These are phyloP conservation scores for Odontamblyopus lacepedii DNA, from an alignment of 2,797 vertebrate genomes.

Conservation along the genomic window DNA sequence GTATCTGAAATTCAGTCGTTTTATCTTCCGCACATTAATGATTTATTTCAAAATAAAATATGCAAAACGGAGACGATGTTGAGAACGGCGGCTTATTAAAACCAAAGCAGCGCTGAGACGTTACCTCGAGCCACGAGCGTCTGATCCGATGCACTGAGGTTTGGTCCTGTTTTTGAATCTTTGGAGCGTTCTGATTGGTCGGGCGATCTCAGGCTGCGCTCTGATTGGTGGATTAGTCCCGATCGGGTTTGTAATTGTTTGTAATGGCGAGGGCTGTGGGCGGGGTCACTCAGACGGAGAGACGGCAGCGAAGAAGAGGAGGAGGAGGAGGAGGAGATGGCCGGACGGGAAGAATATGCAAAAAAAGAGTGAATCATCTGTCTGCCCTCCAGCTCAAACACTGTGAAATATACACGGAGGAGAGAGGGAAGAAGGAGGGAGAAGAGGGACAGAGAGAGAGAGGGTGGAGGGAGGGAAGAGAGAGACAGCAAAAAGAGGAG, in stretches of 20 bases:
- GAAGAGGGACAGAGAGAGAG: constrained; percentile 5
- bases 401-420: constrained; percentile 38
- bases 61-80: constrained; percentile 70
- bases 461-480: constrained; percentile 18
- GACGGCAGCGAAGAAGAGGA: constrained; percentile 76
- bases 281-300: constrained; percentile 79
- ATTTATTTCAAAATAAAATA: constrained; percentile 84
- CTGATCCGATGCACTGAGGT: constrained; percentile 25
- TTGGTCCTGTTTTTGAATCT: constrained; percentile 48
- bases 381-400: constrained; percentile 68
- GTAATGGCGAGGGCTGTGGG: constrained; percentile 75
- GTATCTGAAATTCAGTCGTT: constrained; percentile 62
- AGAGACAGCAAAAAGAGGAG: too few species aligned
- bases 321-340: constrained; percentile 67
- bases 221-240: constrained; percentile 17
- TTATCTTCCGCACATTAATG: constrained; percentile 83
- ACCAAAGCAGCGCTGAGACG: constrained; percentile 85
- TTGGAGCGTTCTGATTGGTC: constrained; percentile 3
- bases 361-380: constrained; percentile 82
- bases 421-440: not conserved
- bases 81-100: constrained; percentile 81
- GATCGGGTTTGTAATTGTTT: constrained; percentile 65
- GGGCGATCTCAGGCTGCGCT: constrained; percentile 52
- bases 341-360: constrained; percentile 82
- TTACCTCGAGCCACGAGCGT: constrained; percentile 80